phyloP scores from a whole-genome alignment of 2,797 vertebrate genomes.

The Diplodus puntazzo region DNA sequence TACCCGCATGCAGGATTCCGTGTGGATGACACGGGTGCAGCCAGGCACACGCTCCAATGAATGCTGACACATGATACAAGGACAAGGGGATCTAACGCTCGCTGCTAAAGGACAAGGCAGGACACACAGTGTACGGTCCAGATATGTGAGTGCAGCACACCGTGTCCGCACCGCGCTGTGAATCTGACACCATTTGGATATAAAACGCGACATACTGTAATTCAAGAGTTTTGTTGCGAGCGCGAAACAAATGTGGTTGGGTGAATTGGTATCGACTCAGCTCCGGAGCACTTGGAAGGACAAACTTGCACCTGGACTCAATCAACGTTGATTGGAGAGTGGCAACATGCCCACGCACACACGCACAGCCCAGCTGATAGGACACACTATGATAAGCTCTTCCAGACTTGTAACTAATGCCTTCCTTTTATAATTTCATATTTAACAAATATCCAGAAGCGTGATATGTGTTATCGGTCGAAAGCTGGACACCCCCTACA shows the following conservation, averaged over 20 bases:
- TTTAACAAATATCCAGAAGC: slow-evolving; percentile 35
- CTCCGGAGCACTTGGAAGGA: slow-evolving; percentile 75
- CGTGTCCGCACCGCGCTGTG: slow-evolving; percentile 27
- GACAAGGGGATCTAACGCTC: slow-evolving; percentile 40
- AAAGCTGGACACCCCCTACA: background rate
- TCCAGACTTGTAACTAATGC: slow-evolving; percentile 4
- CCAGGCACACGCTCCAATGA: slow-evolving; percentile 6
- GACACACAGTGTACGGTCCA: slow-evolving; percentile 28
- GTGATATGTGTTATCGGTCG: background rate
- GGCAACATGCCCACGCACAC: slow-evolving; percentile 67
- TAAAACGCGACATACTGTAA: slow-evolving; percentile 42
- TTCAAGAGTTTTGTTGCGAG: slow-evolving; percentile 56
- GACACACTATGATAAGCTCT: slow-evolving; percentile 18
- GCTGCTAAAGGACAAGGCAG: slow-evolving; percentile 44
- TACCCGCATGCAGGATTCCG: slow-evolving; percentile 6
- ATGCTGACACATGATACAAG: slow-evolving; percentile 58
- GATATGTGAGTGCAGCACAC: slow-evolving; percentile 36
- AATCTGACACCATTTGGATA: slow-evolving; percentile 48
- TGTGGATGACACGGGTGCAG: slow-evolving; percentile 30
- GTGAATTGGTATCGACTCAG: slow-evolving; percentile 72
- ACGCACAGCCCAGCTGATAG: slow-evolving; percentile 68
- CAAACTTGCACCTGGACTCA: slow-evolving; percentile 81
- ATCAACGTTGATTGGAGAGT: slow-evolving; percentile 79
- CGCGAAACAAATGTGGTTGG: slow-evolving; percentile 45
- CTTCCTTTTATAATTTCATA: slow-evolving; percentile 4